Evolutionary conservation across 2,113 vertebrate species (phyloP).

Genomic region (Rhinoptilus africanus): DNA sequence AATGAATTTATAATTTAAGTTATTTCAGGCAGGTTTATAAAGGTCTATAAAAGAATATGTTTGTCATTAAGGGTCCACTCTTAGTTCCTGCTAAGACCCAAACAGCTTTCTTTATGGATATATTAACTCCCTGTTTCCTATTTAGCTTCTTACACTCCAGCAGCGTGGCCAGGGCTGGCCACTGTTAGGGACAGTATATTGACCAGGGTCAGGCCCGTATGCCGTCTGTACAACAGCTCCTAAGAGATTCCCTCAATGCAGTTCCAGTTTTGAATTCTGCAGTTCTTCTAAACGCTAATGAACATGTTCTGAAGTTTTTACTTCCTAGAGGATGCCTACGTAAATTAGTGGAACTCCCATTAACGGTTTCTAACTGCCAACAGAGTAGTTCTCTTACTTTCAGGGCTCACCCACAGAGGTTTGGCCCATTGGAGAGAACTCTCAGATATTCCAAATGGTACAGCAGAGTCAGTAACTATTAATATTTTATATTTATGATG

Average conservation of each 20-base stretch:
- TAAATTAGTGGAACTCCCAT: neutral
- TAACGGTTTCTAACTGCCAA: fast-evolving
- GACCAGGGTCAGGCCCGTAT: neutral
- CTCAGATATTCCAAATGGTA: neutral
- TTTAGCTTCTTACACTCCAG: neutral
- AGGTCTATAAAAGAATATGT: neutral
- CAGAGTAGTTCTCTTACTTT: too few species aligned
- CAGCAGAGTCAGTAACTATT: neutral
- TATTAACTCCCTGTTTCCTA: neutral
- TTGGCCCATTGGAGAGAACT: neutral
- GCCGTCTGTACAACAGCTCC: neutral
- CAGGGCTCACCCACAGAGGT: neutral
- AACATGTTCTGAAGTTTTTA: neutral
- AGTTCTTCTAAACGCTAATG: neutral
- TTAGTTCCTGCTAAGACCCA: neutral
- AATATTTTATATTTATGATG: neutral
- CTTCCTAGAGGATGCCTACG: neutral
- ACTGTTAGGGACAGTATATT: neutral
- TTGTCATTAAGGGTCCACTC: neutral
- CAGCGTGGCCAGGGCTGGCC: neutral
- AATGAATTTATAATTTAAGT: too few species aligned
- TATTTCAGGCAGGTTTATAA: neutral
- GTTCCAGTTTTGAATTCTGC: neutral
- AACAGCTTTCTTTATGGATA: neutral
- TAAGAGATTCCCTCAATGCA: neutral